A percentile compares a stretch with the other conserved stretches of the same genome.
These are phyloP conservation scores for Camponotus floridanus DNA, from an alignment of 1,140 invertebrate genomes.

Conservation along the genomic window DNA sequence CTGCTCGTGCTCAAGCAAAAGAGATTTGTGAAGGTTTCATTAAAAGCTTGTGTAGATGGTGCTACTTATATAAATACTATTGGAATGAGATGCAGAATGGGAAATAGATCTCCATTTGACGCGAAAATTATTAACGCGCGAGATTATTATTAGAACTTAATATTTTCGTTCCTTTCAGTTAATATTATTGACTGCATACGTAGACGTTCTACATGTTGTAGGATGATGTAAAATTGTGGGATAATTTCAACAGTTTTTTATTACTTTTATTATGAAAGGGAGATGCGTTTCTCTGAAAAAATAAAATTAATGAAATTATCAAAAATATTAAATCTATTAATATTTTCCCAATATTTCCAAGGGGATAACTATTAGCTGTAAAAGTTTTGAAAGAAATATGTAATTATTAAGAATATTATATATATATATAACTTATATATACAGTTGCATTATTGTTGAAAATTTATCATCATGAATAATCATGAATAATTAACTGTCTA, in stretches of 20 bases:
- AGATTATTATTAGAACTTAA: background rate
- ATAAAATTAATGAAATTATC: background rate
- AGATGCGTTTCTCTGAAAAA: background rate
- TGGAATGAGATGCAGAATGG: background rate
- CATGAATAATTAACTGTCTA: slow-evolving; percentile 72
- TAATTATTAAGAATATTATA: slow-evolving; percentile 22
- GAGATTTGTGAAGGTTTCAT: slow-evolving; percentile 29
- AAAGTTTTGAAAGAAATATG: background rate
- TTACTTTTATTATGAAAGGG: slow-evolving; percentile 2
- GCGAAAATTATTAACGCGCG: background rate
- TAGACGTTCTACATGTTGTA: background rate
- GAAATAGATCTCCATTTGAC: background rate
- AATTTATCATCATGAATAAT: slow-evolving; percentile 16
- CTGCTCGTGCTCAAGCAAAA: slow-evolving; percentile 53
- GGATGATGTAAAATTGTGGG: background rate
- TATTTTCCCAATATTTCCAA: background rate
- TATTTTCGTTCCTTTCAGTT: background rate
- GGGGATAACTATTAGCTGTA: background rate
- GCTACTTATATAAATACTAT: slow-evolving; percentile 13
- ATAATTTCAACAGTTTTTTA: background rate
- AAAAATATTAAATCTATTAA: background rate
- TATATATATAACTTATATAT: slow-evolving; percentile 1
- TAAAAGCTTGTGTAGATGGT: slow-evolving; percentile 40
- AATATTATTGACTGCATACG: background rate
- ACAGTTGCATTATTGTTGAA: background rate